These are phyloP conservation scores for Eunapius fragilis DNA, from an alignment of 37 sponge, comb jelly and placozoan genomes.

Conservation along the genomic window DNA sequence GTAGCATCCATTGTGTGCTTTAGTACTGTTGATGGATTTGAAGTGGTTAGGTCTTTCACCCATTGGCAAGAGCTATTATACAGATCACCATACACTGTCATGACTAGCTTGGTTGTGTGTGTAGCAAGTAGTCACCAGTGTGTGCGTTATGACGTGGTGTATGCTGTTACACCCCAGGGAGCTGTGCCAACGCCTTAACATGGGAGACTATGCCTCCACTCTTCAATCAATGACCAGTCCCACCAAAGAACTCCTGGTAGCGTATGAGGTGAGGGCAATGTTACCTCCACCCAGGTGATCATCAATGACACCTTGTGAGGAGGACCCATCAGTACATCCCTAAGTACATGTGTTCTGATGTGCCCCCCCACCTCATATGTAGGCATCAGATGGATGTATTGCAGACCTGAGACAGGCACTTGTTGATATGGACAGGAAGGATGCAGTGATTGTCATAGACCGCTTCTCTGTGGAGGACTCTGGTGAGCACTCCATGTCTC, in stretches of 20 bases:
- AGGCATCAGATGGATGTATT: constrained; percentile 70
- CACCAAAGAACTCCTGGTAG: constrained; percentile 60
- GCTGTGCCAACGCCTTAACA: constrained; percentile 40
- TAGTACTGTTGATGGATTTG: no score
- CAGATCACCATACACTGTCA: no score
- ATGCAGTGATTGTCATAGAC: constrained; percentile 74
- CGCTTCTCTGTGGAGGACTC: constrained; percentile 34
- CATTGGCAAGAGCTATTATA: no score
- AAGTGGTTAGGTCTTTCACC: no score
- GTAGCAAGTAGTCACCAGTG: no score
- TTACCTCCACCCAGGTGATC: no score
- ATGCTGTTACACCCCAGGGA: neutral
- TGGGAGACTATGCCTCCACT: constrained; percentile 33
- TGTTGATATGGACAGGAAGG: constrained; percentile 36
- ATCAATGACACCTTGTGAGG: no score
- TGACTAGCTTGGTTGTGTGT: no score
- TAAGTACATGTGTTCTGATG: neutral
- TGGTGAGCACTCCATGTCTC: neutral
- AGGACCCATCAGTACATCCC: neutral
- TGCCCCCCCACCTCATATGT: no score
- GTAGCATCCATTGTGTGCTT: no score
- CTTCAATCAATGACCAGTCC: constrained; percentile 64
- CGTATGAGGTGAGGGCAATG: constrained; percentile 70
- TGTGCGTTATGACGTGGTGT: neutral
- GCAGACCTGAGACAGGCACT: constrained; percentile 35